Conservation (phyloP, 2,888 invertebrate genomes). For the Argyresthia albistria region DNA sequence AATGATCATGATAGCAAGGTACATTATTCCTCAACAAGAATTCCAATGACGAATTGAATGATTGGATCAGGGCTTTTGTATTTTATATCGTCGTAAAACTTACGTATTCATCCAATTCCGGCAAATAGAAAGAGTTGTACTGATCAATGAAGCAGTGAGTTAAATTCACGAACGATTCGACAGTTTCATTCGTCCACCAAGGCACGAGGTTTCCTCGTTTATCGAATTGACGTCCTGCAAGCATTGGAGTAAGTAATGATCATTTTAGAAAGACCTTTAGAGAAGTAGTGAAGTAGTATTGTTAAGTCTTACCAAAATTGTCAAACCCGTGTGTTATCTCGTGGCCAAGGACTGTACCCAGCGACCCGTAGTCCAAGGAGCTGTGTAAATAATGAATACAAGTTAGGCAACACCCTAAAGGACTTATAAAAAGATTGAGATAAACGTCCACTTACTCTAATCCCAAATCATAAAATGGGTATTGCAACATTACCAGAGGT, state of each 20-base stretch:
- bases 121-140: constrained; percentile 78
- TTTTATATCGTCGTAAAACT: constrained; percentile 21
- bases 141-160: constrained; percentile 90
- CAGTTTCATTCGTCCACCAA: constrained; percentile 91
- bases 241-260: no score
- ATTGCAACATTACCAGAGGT: constrained; percentile 87
- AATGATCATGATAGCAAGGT: no score
- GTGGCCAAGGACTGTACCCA: constrained; percentile 85
- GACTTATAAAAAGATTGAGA: not conserved
- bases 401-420: constrained; percentile 2
- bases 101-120: constrained; percentile 75
- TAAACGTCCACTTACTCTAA: constrained; percentile 78
- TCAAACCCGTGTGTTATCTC: constrained; percentile 77
- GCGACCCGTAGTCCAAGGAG: constrained; percentile 85
- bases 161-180: constrained; percentile 80
- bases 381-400: constrained; percentile 61
- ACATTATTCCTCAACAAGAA: no score
- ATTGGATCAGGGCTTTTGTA: no score
- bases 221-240: constrained; percentile 85
- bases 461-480: constrained; percentile 88
- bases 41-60: no score
- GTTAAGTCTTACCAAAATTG: constrained; percentile 46
- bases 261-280: no score
- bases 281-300: not conserved
- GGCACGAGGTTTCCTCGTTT: constrained; percentile 87